A percentile compares a stretch with the other conserved stretches of the same genome.
phyloP scores from a whole-genome alignment of 2,888 invertebrate genomes.

The Agrochola litura region DNA sequence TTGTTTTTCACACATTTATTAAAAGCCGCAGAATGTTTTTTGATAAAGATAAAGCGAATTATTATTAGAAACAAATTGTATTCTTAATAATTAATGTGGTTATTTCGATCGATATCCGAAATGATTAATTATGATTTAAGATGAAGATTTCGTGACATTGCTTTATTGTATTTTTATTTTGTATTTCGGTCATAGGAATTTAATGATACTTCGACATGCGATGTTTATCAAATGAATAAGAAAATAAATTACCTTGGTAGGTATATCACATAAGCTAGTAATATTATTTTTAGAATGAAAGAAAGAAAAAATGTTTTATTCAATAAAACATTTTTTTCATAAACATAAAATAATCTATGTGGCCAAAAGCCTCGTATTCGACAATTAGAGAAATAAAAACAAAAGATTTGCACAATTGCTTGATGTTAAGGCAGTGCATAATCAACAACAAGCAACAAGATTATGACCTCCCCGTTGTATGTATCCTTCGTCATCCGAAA shows the following conservation, averaged over 20 bases:
- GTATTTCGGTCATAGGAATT: neutral
- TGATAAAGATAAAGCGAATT: constrained; percentile 29
- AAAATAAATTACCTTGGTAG: no score
- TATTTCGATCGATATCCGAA: constrained; percentile 40
- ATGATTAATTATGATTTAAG: constrained; percentile 35
- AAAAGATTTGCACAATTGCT: neutral
- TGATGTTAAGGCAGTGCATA: neutral
- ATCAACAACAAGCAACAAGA: neutral
- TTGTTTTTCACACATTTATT: constrained; percentile 43
- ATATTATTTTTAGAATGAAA: no score
- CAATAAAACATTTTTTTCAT: no score
- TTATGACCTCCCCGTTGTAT: neutral
- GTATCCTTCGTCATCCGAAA: neutral
- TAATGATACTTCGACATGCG: neutral
- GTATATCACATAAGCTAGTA: neutral
- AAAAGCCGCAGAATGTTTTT: constrained; percentile 18
- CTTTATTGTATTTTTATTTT: neutral
- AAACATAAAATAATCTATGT: neutral
- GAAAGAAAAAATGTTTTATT: no score
- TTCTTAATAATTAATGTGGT: constrained; percentile 10
- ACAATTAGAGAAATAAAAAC: neutral
- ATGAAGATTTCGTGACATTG: constrained; percentile 27
- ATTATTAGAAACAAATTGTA: constrained; percentile 16
- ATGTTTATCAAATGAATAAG: neutral
- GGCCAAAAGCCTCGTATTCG: neutral